Evolutionary conservation across 2,888 invertebrate species (phyloP).

Genomic region (Scaeva pyrastri): DNA sequence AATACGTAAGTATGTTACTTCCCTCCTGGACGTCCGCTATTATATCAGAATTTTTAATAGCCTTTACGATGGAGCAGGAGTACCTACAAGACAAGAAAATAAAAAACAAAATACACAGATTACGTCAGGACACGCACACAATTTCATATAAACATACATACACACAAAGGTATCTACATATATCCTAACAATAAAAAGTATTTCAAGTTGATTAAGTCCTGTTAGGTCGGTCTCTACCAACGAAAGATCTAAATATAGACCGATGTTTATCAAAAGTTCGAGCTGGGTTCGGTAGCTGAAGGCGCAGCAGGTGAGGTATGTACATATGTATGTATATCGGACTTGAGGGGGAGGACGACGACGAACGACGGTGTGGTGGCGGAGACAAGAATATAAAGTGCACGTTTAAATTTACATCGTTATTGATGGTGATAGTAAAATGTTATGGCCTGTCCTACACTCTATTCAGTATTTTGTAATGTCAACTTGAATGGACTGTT

Average conservation of each 20-base stretch:
- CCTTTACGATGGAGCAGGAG: too few species aligned
- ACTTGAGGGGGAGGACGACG: too few species aligned
- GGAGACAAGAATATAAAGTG: constrained; percentile 12
- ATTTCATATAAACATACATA: background rate
- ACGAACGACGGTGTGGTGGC: too few species aligned
- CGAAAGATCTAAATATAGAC: constrained; percentile 47
- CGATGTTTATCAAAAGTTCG: constrained; percentile 6
- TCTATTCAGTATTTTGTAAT: constrained; percentile 7
- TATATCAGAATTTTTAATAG: constrained; percentile 36
- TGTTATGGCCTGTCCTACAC: background rate
- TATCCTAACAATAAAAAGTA: constrained; percentile 20
- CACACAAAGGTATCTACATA: background rate
- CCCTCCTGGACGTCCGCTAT: constrained; percentile 1
- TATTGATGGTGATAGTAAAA: constrained; percentile 30
- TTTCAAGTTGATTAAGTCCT: constrained; percentile 37
- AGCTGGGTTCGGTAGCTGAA: background rate
- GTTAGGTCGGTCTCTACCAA: background rate
- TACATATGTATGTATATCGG: too few species aligned
- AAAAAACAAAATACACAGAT: background rate
- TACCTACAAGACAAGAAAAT: background rate
- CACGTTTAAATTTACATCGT: constrained; percentile 44
- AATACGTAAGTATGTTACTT: background rate
- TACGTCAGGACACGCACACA: constrained; percentile 52
- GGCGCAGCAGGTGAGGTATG: background rate
- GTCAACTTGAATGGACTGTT: constrained; percentile 11